Evolutionary conservation across 1,140 invertebrate species (phyloP).

Genomic region (Zophobas morio): DNA sequence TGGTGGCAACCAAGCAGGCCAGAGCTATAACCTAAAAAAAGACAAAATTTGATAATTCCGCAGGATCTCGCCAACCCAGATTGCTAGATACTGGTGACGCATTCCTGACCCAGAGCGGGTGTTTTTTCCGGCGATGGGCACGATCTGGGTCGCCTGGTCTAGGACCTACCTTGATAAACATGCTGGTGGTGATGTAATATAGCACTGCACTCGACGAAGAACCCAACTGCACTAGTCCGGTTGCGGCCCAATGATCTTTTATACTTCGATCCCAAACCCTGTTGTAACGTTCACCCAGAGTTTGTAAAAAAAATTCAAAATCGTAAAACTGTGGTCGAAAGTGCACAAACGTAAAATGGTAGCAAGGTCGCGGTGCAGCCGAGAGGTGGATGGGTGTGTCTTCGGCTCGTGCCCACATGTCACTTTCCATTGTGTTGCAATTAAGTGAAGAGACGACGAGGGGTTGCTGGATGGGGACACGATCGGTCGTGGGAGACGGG

Average conservation of each 20-base stretch:
- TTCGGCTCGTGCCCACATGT: constrained; percentile 30
- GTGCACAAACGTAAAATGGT: constrained; percentile 46
- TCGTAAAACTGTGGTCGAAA: constrained; percentile 33
- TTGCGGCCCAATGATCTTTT: constrained; percentile 22
- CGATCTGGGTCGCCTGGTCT: constrained; percentile 11
- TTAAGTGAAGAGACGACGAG: neutral
- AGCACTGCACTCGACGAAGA: constrained; percentile 44
- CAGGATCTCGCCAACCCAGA: too few relatives aligned
- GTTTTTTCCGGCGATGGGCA: neutral
- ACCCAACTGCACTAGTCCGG: constrained; percentile 25
- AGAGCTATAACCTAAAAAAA: constrained; percentile 51
- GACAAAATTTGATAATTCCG: neutral
- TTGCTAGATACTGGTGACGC: too few relatives aligned
- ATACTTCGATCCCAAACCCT: constrained; percentile 26
- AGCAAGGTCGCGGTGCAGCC: constrained; percentile 46
- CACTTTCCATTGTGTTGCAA: constrained; percentile 38
- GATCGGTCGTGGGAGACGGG: too few relatives aligned
- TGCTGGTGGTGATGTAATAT: constrained; percentile 4
- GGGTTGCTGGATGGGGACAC: neutral
- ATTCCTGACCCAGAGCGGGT: neutral
- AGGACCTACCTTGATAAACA: constrained; percentile 46
- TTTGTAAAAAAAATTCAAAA: constrained; percentile 33
- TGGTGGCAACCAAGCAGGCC: constrained; percentile 49
- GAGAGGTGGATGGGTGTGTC: constrained; percentile 33
- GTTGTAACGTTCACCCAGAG: constrained; percentile 44